Percentiles rank a stretch among this genome's conserved stretches.
Evolutionary conservation across 2,113 vertebrate species (phyloP).

Genomic region (Cacatua alba): DNA sequence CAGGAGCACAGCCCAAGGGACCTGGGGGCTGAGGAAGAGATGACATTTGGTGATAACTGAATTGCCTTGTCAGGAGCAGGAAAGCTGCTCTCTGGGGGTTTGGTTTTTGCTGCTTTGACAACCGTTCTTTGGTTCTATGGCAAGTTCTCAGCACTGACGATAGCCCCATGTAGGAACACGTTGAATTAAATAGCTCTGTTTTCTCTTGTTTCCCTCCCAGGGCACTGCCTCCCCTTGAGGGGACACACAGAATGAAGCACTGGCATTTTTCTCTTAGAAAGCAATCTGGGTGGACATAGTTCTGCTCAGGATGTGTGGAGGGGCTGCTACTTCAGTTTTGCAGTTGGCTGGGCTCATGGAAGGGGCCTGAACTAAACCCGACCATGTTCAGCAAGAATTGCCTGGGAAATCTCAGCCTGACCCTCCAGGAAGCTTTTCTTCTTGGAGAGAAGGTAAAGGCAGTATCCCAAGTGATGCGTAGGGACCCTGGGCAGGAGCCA

Average conservation of each 20-base stretch:
- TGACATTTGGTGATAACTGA: neutral
- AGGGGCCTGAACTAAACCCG: neutral
- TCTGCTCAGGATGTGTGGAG: neutral
- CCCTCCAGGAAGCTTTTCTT: neutral
- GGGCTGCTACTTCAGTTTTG: neutral
- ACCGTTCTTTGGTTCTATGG: neutral
- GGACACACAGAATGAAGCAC: neutral
- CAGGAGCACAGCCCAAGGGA: neutral
- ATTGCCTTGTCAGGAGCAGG: neutral
- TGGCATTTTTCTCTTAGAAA: neutral
- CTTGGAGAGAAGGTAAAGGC: neutral
- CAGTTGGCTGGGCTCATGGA: neutral
- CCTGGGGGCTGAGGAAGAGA: neutral
- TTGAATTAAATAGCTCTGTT: neutral
- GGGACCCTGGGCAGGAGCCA: neutral
- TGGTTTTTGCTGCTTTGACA: neutral
- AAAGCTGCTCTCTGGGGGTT: neutral
- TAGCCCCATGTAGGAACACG: neutral
- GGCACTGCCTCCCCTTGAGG: neutral
- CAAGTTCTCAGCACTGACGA: neutral
- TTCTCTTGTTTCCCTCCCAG: neutral
- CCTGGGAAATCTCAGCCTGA: neutral
- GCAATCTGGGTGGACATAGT: fast-evolving
- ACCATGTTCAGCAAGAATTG: neutral
- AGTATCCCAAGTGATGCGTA: fast-evolving